These are phyloP conservation scores for Tangara arthus DNA, from an alignment of 2,797 vertebrate genomes.

Conservation along the genomic window DNA sequence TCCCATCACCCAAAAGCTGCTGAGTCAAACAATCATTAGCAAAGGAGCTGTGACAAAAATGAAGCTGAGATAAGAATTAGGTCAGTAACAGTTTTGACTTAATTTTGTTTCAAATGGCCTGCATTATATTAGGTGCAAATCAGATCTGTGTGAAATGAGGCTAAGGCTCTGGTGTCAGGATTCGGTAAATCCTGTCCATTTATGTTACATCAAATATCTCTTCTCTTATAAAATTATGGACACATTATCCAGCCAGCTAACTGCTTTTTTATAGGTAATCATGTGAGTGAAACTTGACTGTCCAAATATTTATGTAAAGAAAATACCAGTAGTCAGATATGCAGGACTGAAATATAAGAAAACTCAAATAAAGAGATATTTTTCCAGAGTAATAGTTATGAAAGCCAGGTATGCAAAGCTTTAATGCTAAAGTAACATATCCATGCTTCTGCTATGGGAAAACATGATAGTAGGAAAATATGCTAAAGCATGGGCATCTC, in stretches of 20 bases:
- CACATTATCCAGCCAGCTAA: background rate
- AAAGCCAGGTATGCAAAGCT: background rate
- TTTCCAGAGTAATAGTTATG: background rate
- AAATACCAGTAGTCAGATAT: background rate
- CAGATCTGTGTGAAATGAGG: background rate
- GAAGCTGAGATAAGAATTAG: background rate
- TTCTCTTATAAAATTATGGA: background rate
- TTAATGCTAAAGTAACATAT: background rate
- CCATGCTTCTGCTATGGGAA: background rate
- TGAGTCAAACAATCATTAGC: background rate
- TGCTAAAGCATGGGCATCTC: background rate
- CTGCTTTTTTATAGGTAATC: background rate
- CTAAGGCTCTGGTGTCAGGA: background rate
- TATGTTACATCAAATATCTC: background rate
- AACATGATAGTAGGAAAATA: background rate
- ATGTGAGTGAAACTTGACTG: background rate
- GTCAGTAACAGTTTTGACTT: background rate
- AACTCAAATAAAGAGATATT: background rate
- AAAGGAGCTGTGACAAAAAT: background rate
- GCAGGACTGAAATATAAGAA: background rate
- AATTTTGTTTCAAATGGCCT: background rate
- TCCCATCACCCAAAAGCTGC: background rate
- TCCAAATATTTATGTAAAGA: background rate
- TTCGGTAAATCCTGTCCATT: background rate
- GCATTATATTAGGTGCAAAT: background rate